phyloP scores from a whole-genome alignment of 2,888 invertebrate genomes.

The Agrilus biguttatus region DNA sequence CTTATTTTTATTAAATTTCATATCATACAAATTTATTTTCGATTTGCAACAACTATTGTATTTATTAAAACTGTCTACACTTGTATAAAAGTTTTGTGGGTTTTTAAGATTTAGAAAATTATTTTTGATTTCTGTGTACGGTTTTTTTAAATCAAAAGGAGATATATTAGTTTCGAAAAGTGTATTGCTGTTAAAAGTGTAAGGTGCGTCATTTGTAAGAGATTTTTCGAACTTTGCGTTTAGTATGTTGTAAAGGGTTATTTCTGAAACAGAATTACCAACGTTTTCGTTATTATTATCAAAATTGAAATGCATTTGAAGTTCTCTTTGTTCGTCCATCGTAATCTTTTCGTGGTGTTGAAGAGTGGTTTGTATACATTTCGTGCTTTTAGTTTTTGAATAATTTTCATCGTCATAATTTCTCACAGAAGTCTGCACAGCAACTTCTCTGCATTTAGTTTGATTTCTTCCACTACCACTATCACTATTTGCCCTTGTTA shows the following conservation, averaged over 20 bases:
- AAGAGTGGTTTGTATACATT: constrained; percentile 5
- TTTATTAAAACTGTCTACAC: no score
- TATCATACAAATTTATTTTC: no score
- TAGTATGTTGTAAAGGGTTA: neutral
- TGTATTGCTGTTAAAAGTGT: no score
- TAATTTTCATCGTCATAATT: constrained; percentile 1
- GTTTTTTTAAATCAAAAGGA: no score
- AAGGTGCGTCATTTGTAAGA: no score
- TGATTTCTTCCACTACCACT: neutral
- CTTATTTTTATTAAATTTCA: no score
- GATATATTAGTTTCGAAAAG: no score
- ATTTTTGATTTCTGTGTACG: no score
- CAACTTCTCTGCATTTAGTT: no score
- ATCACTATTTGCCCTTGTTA: neutral
- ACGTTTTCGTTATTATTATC: neutral
- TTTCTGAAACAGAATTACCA: constrained; percentile 3
- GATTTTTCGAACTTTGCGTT: neutral
- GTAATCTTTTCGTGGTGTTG: neutral
- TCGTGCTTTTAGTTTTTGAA: constrained; percentile 1
- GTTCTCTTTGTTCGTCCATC: constrained; percentile 2
- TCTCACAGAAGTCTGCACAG: constrained; percentile 1
- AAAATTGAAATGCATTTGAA: constrained; percentile 1
- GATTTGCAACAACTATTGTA: no score
- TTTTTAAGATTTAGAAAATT: no score
- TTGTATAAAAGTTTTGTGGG: no score